A percentile compares a stretch with the other conserved stretches of the same genome.
Conservation (phyloP, 2,888 invertebrate genomes). For the Agrypnus murinus region DNA sequence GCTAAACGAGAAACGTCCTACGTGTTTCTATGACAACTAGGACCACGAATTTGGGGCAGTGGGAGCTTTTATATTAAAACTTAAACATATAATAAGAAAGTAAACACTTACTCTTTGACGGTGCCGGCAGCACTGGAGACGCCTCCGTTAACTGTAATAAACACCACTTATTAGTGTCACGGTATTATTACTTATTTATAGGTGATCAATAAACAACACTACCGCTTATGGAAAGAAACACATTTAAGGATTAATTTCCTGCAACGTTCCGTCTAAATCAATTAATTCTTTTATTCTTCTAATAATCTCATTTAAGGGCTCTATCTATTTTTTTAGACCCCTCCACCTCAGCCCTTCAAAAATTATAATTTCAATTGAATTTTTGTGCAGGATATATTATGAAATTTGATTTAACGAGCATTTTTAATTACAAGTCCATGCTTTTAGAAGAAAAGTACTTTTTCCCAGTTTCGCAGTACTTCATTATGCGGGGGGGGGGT, state of each 20-base stretch:
- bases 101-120: slow-evolving; percentile 70
- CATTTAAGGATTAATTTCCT: background rate
- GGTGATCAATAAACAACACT: slow-evolving; percentile 46
- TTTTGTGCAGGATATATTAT: too few species aligned
- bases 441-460: too few species aligned
- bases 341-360: too few species aligned
- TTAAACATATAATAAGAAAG: slow-evolving; percentile 41
- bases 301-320: too few species aligned
- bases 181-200: slow-evolving; percentile 47
- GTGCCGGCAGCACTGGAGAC: slow-evolving; percentile 64
- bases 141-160: slow-evolving; percentile 70
- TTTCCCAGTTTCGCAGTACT: too few species aligned
- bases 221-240: slow-evolving; percentile 5
- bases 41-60: slow-evolving; percentile 51
- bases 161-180: slow-evolving; percentile 50
- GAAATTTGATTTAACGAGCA: too few species aligned
- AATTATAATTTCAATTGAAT: too few species aligned
- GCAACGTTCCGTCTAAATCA: too few species aligned
- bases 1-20: slow-evolving; percentile 49
- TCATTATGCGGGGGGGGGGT: too few species aligned
- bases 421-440: too few species aligned
- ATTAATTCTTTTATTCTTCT: too few species aligned
- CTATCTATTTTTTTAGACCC: too few species aligned
- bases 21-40: slow-evolving; percentile 52
- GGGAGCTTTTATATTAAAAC: slow-evolving; percentile 40